phyloP scores from a whole-genome alignment of 2,797 vertebrate genomes.

The Rhinella marina region DNA sequence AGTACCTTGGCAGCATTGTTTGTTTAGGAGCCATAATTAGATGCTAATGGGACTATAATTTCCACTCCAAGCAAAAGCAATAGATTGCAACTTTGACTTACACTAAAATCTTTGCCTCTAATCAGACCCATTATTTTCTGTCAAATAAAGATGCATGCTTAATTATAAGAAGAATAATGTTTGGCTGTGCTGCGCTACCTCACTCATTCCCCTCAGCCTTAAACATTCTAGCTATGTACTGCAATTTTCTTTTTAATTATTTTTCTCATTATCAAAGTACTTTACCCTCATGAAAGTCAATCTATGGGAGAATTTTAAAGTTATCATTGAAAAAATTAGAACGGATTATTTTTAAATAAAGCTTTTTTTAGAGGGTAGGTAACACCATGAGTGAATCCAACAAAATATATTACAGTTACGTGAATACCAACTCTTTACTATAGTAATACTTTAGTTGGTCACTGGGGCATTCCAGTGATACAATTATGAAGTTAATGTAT shows the following conservation, averaged over 20 bases:
- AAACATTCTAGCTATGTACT: not conserved
- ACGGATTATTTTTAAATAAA: too few species aligned
- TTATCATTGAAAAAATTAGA: not conserved
- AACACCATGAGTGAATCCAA: too few species aligned
- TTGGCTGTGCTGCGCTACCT: not conserved
- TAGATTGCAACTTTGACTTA: conserved; percentile 45
- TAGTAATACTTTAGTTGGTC: too few species aligned
- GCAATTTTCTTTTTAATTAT: conserved; percentile 19
- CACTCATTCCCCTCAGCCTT: not conserved
- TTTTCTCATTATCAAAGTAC: conserved; percentile 17
- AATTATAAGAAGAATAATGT: conserved; percentile 2
- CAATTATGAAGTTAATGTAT: not conserved
- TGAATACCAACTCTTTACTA: too few species aligned
- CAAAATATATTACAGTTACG: too few species aligned
- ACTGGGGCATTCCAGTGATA: too few species aligned
- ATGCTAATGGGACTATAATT: conserved; percentile 51
- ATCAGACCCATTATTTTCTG: conserved; percentile 54
- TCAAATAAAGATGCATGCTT: conserved; percentile 29
- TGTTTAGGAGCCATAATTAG: conserved; percentile 47
- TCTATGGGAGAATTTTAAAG: not conserved
- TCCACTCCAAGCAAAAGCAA: conserved; percentile 44
- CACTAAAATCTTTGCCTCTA: conserved; percentile 49
- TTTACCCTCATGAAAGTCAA: conserved; percentile 14
- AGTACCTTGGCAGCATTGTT: conserved; percentile 25
- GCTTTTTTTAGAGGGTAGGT: too few species aligned